These are phyloP conservation scores for Poecilia velifera DNA, from an alignment of 2,797 vertebrate genomes.

Conservation along the genomic window DNA sequence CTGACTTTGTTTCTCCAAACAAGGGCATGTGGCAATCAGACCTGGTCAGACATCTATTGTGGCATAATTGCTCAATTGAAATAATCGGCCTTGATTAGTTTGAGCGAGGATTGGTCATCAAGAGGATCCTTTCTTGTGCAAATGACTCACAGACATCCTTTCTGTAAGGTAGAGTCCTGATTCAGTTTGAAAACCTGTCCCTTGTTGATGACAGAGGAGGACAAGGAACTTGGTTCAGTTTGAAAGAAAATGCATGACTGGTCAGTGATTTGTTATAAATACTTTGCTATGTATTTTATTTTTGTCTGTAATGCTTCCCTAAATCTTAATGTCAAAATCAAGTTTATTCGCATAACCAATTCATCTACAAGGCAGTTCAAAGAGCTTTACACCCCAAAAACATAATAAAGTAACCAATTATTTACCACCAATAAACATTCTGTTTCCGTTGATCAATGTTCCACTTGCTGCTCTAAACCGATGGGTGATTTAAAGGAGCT, in stretches of 20 bases:
- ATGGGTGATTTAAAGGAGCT: too few species aligned
- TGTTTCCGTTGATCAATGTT: too few species aligned
- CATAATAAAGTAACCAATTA: too few species aligned
- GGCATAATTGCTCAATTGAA: conserved; percentile 58
- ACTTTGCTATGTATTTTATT: neutral
- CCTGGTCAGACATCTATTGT: conserved; percentile 34
- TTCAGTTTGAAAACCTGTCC: conserved; percentile 12
- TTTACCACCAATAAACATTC: too few species aligned
- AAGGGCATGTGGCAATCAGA: conserved; percentile 52
- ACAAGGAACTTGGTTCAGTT: neutral
- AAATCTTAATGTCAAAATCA: neutral
- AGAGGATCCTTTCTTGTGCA: conserved; percentile 47
- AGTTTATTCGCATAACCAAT: too few species aligned
- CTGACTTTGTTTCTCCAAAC: conserved; percentile 40
- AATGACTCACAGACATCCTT: conserved; percentile 34
- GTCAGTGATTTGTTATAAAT: neutral
- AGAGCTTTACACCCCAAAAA: too few species aligned
- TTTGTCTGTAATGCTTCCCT: neutral
- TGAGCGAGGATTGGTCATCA: conserved; percentile 45
- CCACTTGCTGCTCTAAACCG: too few species aligned
- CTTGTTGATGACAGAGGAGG: neutral
- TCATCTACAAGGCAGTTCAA: too few species aligned
- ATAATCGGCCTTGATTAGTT: conserved; percentile 64
- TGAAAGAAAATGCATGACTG: neutral
- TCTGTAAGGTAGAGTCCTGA: conserved; percentile 25